Base-by-base conservation (phyloP, 2,113 vertebrate genomes). In the Rissa tridactyla region DNA sequence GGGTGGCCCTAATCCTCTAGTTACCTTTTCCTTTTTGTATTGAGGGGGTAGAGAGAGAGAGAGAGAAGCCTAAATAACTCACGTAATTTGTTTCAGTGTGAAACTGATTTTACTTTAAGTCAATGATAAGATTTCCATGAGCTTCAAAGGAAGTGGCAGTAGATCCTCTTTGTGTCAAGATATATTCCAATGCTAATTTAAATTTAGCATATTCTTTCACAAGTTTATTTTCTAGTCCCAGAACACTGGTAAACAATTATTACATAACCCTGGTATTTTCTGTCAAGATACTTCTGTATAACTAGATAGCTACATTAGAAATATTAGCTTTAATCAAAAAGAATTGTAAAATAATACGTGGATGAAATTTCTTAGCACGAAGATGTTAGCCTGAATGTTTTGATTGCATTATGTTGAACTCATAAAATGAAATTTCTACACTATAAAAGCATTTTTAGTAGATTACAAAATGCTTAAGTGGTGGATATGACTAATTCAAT, bases 401-500 rank as follows among this genome's bases (percentile, higher is more conserved):
- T 98, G 98, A 98, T 98, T 98, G 97, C 97, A 99, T 99, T 99
- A 98, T 96, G 93, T 97, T 73, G 70, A 98, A 98, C 97, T 98
- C 98, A 98, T 97, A 97, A 98, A 98, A 99, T 98, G 97, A 98
- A 98, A 99, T 98, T 99, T 99, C 98, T 99, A 98, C 98, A 98
- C 95, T 98, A 98, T 98, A 98, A 98, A 98, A 97, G 97, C 93
- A 98, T 98, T 98, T 98, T 98, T 97, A 98, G 98, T 98, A 98
- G 98, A 99, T 99, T 99, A 98, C 97, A 97, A 98, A 99, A 98
- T 97, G 98, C 98, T 98, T 98, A 98, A 98, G 97, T 98, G 97
- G 96, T 97, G 87, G 98, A 98, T 98, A 96, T 96, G 95, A 83
- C 98, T 98, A 99, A 99, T 98, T 98, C 98, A 98, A 99, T 98